Base-by-base conservation (phyloP, 2,797 vertebrate genomes). In the Microctenopoma lineatum region DNA sequence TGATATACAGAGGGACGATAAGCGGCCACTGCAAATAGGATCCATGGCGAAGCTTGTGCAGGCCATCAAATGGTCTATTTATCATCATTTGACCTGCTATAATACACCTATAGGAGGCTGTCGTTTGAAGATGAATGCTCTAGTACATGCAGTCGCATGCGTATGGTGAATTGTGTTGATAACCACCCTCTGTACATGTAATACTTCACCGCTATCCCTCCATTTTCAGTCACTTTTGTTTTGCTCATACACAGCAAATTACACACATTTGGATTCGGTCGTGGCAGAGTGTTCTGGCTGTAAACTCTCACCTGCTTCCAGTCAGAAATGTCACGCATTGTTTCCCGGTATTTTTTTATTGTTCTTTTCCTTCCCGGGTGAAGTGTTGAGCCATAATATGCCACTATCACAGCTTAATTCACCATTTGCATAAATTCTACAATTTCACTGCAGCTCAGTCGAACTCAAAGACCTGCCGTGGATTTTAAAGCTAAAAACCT, bases 21-120 rank as follows among this genome's bases (percentile, higher is more conserved):
- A n/a, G 69, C n/a, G 66, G 55, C 7, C 29, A 29, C 10, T 59
- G 44, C 59, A 44, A 56, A 64, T 16, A 25, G 21, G 59, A 73
- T 52, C 39, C 29, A 47, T 1, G 41, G 41, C 18, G 52, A 52
- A 55, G 54, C 47, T 52, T 44, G 36, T 51, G 29, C 32, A 38
- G 51, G 53, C 56, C 16, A 71, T 69, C 55, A 83, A 73, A 69
- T 26, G 34, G 54, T 78, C 39, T 57, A 73, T 72, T 67, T 72
- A 25, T 65, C 66, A 76, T 84, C 47, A 64, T 73, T 75, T 75
- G 62, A 66, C 55, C 47, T 56, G 27, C 52, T 60, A 54, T 77
- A 71, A 78, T 66, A 50, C 60, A 59, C 56, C 32, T 72, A 64
- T 21, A 42, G 65, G 59, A 73, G 25, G 21, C 53, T 54, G 50